Percentiles rank a stretch among this genome's conserved stretches.
phyloP scores from a whole-genome alignment of 2,113 vertebrate species.

The Solea senegalensis region DNA sequence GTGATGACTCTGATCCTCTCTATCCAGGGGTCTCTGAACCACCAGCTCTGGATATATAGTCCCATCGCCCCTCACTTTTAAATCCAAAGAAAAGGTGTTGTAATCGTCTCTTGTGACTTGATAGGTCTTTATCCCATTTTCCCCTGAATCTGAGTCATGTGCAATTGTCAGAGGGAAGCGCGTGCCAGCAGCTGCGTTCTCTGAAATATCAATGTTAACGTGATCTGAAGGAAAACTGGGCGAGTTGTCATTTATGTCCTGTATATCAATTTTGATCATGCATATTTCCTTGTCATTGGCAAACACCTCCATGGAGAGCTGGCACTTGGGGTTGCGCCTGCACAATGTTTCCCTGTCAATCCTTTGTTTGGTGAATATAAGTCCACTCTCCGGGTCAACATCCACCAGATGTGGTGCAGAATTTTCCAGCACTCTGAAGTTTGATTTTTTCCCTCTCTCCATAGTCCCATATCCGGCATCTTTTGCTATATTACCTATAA shows the following conservation, averaged over 20 bases:
- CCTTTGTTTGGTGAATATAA: slow-evolving; percentile 96
- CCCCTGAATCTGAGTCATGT: slow-evolving; percentile 93
- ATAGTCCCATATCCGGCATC: slow-evolving; percentile 91
- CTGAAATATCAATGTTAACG: slow-evolving; percentile 97
- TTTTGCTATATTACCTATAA: slow-evolving; percentile 97
- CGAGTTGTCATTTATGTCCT: slow-evolving; percentile 97
- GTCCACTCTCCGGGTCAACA: slow-evolving; percentile 95
- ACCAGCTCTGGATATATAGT: slow-evolving; percentile 97
- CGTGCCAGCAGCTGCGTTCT: slow-evolving; percentile 96
- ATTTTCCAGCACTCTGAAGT: slow-evolving; percentile 96
- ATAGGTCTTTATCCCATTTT: slow-evolving; percentile 96
- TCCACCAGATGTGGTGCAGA: slow-evolving; percentile 95
- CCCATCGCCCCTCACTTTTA: slow-evolving; percentile 96
- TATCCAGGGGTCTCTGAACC: slow-evolving; percentile 94
- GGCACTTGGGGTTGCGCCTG: slow-evolving; percentile 93
- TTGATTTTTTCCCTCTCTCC: slow-evolving; percentile 87
- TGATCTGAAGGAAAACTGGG: slow-evolving; percentile 95
- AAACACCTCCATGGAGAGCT: slow-evolving; percentile 98
- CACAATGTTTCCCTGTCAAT: slow-evolving; percentile 97
- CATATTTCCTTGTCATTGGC: slow-evolving; percentile 98
- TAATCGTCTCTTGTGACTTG: slow-evolving; percentile 95
- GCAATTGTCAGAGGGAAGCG: slow-evolving; percentile 96
- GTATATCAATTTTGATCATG: slow-evolving; percentile 98
- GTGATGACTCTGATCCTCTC: slow-evolving; percentile 97
- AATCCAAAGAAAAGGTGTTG: slow-evolving; percentile 94